Conservation (phyloP, 2,888 invertebrate genomes). For the Poecilobothrus nobilitatus region DNA sequence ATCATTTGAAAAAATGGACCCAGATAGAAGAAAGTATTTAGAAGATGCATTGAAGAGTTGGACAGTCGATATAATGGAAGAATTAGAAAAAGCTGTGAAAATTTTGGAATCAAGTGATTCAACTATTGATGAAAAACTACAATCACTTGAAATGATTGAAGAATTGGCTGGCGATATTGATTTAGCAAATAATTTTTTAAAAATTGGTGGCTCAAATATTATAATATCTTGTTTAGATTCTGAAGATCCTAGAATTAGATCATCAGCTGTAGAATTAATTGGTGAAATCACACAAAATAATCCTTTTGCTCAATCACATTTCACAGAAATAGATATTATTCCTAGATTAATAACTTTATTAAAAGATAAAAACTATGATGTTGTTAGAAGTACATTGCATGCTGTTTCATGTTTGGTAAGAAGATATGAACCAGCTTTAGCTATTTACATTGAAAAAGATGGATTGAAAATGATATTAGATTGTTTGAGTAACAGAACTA, state of each 20-base stretch:
- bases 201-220: slow-evolving; percentile 72
- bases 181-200: slow-evolving; percentile 74
- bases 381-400: slow-evolving; percentile 62
- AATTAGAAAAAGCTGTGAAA: slow-evolving; percentile 55
- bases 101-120: slow-evolving; percentile 50
- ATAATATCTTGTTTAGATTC: slow-evolving; percentile 59
- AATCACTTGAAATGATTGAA: slow-evolving; percentile 59
- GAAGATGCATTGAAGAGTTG: slow-evolving; percentile 61
- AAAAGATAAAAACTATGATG: slow-evolving; percentile 46
- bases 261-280: slow-evolving; percentile 58
- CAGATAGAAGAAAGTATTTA: slow-evolving; percentile 49
- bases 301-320: slow-evolving; percentile 64
- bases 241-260: slow-evolving; percentile 53
- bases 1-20: slow-evolving; percentile 51
- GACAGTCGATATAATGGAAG: slow-evolving; percentile 60
- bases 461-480: slow-evolving; percentile 58
- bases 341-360: slow-evolving; percentile 53
- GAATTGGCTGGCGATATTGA: slow-evolving; percentile 69
- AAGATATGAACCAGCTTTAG: slow-evolving; percentile 52
- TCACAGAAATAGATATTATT: slow-evolving; percentile 58
- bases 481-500: slow-evolving; percentile 46
- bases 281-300: slow-evolving; percentile 82
- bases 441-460: slow-evolving; percentile 53
- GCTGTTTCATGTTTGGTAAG: slow-evolving; percentile 71
- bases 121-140: slow-evolving; percentile 48